Evolutionary conservation across 2,888 invertebrate species (phyloP), one percentile per base, ranked within the genome.

Genomic region (Pammene aurita): DNA sequence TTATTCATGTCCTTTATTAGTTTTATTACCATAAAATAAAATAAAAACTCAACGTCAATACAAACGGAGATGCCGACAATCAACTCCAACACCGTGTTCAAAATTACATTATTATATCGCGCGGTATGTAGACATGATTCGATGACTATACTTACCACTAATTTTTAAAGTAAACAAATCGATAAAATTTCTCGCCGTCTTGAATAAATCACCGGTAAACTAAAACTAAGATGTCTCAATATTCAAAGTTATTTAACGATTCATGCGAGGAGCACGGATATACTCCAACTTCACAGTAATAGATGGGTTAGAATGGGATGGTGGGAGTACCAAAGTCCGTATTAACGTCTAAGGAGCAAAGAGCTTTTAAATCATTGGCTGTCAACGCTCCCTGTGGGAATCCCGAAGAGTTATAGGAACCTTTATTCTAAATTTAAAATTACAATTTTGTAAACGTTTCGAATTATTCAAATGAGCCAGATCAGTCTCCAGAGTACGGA

Each of bases 381-480:
- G 92, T 92, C 92, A 83, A 85, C 91, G 91, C 87, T 80, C 92
- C 88, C 92, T 88, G 90, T 91, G 91, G 92, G 92, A 90, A 90
- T 87, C 84, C 87, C 79, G 80, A 86, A 92, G 92, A 92, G 87
- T 91, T 92, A 92, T 92, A 85, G 84, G 85, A 81, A 82, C 85
- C 89, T 90, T 89, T 91, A 91, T 92, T 91, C 90, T 92, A 92
- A 90, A 90, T 92, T 92, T 91, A 89, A 90, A 91, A 90, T 91
- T 92, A 91, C 88, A 88, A 87, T 89, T 89, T 86, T 83, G 90
- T 88, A 84, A 88, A 88, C 83, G 85, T 82, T 85, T 84, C 80
- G 86, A 88, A 90, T 91, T 84, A 86, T 88, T 90, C 85, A 84
- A 85, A 87, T 78, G 79, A 77, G 75, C 75, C 79, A 76, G 74